These are phyloP conservation scores for Thysanoteuthis rhombus DNA, from an alignment of 2,888 invertebrate genomes.

Conservation along the genomic window DNA sequence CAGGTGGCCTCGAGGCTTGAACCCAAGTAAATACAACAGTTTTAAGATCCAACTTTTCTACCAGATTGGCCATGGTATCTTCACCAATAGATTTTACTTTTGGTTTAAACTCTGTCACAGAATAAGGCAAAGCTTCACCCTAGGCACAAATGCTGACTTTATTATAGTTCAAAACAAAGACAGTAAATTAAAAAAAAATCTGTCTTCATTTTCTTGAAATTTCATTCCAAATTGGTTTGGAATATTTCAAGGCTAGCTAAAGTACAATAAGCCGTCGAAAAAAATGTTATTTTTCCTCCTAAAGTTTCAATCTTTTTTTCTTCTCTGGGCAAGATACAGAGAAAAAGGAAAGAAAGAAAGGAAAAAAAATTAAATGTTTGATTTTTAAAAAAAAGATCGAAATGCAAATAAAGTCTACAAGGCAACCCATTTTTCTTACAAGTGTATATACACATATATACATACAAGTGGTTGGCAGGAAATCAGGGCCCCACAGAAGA, in stretches of 20 bases:
- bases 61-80: background rate
- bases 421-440: background rate
- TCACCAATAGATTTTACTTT: background rate
- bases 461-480: too few species aligned
- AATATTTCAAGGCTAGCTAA: background rate
- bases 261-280: background rate
- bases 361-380: background rate
- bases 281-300: background rate
- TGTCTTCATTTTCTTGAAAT: background rate
- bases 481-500: too few species aligned
- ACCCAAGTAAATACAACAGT: too few species aligned
- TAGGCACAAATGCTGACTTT: background rate
- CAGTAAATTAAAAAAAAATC: background rate
- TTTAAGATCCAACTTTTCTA: background rate
- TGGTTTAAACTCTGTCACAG: background rate
- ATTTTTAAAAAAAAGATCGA: background rate
- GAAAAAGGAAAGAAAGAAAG: background rate
- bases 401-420: constrained; percentile 12
- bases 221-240: background rate
- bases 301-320: background rate
- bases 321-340: constrained; percentile 12
- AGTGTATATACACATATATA: background rate
- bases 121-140: background rate
- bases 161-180: background rate
- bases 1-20: too few species aligned